Percentiles rank a stretch among this genome's conserved stretches.
These are phyloP conservation scores for Xanthia icteritia DNA, from an alignment of 2,888 invertebrate genomes.

Conservation along the genomic window DNA sequence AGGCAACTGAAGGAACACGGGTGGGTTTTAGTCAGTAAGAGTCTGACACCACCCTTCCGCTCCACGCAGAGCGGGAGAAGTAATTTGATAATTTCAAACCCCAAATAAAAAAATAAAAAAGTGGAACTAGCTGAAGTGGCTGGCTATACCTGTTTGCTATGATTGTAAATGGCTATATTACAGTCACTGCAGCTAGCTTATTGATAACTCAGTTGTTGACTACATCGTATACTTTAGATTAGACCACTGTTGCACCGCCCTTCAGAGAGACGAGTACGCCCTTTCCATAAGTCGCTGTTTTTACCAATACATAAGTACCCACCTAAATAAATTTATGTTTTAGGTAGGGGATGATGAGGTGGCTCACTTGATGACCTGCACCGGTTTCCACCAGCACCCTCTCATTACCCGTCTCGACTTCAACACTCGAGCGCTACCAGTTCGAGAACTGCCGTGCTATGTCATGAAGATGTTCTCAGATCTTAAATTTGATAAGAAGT, in stretches of 20 bases:
- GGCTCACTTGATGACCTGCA: conserved; percentile 86
- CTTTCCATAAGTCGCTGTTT: neutral
- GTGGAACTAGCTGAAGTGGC: too few species aligned
- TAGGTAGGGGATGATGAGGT: conserved; percentile 91
- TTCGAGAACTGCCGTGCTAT: conserved; percentile 91
- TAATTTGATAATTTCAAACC: too few species aligned
- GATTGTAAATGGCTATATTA: too few species aligned
- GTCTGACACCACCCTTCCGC: too few species aligned
- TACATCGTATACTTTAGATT: neutral
- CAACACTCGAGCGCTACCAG: conserved; percentile 89
- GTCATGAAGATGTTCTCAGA: conserved; percentile 93
- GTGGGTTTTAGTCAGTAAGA: too few species aligned
- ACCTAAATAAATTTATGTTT: neutral
- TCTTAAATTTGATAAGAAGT: conserved; percentile 92
- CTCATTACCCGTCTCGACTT: conserved; percentile 89
- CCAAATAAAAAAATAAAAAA: too few species aligned
- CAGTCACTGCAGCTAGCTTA: neutral
- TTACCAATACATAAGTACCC: neutral
- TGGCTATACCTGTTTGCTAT: too few species aligned
- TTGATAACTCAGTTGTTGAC: neutral
- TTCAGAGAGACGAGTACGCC: neutral
- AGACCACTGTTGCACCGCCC: neutral
- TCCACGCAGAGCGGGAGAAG: too few species aligned
- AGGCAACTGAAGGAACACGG: too few species aligned
- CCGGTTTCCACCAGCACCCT: conserved; percentile 88